These are phyloP conservation scores for Gambusia yucatana DNA, from an alignment of 2,797 vertebrate genomes.

Conservation along the genomic window DNA sequence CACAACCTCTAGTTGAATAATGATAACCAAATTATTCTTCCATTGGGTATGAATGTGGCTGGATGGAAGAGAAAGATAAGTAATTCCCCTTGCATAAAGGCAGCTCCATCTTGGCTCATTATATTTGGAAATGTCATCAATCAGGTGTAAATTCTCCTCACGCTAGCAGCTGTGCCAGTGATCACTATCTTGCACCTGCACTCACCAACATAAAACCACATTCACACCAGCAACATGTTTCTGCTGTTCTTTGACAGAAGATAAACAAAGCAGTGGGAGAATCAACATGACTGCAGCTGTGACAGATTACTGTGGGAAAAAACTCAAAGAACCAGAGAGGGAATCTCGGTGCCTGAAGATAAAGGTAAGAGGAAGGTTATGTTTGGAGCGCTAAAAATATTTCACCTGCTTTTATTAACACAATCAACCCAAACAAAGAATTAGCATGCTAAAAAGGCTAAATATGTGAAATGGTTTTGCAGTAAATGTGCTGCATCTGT, in stretches of 20 bases:
- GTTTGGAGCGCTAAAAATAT: not conserved
- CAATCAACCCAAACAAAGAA: not conserved
- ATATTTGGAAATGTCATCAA: conserved; percentile 8
- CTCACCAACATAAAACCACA: not conserved
- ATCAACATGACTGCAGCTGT: not conserved
- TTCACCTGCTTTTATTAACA: not conserved
- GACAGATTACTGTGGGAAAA: not conserved
- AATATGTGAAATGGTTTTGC: not conserved
- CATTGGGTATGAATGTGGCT: not conserved
- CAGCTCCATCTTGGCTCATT: not conserved
- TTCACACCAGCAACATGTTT: not conserved
- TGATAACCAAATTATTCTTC: not conserved
- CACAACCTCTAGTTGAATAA: not conserved
- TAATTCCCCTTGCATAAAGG: not conserved
- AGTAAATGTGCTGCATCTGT: not conserved
- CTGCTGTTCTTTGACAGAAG: not conserved
- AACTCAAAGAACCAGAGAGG: not conserved
- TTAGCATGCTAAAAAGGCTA: not conserved
- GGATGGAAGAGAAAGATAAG: not conserved
- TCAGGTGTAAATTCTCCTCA: conserved; percentile 4
- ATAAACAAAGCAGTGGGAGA: not conserved
- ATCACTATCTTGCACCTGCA: conserved; percentile 9
- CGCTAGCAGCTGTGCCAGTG: not conserved
- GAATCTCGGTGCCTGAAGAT: not conserved
- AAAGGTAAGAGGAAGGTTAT: not conserved